phyloP scores from a whole-genome alignment of 2,113 vertebrate species.

The Myrmecobius fasciatus region DNA sequence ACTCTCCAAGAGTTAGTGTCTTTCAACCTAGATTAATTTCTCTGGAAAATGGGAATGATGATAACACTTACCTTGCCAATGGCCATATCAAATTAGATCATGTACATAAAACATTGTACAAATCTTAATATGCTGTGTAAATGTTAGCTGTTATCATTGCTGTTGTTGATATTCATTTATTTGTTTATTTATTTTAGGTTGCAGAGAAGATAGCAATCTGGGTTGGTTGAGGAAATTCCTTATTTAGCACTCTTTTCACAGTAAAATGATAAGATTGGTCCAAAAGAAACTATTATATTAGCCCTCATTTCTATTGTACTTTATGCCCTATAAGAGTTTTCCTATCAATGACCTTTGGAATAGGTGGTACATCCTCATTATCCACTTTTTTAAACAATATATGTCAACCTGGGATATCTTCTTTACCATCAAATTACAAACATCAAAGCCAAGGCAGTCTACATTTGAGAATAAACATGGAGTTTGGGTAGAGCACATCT shows the following conservation, averaged over 20 bases:
- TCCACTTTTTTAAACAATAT: not conserved
- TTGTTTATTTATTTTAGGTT: not conserved
- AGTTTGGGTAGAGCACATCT: not conserved
- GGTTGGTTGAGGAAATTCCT: not conserved
- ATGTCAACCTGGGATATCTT: not conserved
- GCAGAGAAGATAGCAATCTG: not conserved
- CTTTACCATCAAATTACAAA: not conserved
- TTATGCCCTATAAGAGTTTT: not conserved
- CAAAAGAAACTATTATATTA: not conserved
- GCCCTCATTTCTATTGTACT: not conserved
- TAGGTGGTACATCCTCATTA: not conserved
- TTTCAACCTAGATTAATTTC: not conserved
- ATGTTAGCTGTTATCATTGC: not conserved
- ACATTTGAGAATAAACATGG: not conserved
- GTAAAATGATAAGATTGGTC: not conserved
- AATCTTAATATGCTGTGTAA: not conserved
- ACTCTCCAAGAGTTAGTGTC: not conserved
- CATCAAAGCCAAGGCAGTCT: not conserved
- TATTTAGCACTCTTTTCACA: not conserved
- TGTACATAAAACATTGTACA: not conserved
- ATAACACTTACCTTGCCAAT: not conserved
- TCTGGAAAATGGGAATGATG: not conserved
- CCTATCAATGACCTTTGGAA: not conserved
- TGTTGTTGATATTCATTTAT: not conserved
- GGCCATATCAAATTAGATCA: not conserved